Evolutionary conservation across 2,888 invertebrate genomes (phyloP).

Genomic region (Archips xylosteana): DNA sequence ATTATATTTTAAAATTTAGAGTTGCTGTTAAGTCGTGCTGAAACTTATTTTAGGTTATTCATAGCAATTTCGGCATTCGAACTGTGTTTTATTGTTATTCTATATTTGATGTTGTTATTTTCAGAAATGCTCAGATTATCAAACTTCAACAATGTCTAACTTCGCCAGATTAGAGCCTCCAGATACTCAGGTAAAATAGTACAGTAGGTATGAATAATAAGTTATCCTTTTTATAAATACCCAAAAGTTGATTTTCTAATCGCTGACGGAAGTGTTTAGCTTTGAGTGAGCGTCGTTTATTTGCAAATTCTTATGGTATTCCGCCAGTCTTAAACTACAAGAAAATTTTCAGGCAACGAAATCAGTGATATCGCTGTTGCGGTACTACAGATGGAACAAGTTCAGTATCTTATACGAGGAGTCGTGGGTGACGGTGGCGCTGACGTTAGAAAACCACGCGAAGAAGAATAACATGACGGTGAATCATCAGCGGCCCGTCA

Average conservation of each 20-base stretch:
- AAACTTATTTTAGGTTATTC: too few relatives aligned
- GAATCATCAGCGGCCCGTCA: slow-evolving; percentile 90
- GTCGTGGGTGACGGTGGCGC: slow-evolving; percentile 92
- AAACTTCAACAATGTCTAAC: slow-evolving; percentile 94
- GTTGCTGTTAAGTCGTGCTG: too few relatives aligned
- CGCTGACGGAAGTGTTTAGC: too few relatives aligned
- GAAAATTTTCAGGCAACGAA: slow-evolving; percentile 91
- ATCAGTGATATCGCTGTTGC: slow-evolving; percentile 95
- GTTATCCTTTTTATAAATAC: too few relatives aligned
- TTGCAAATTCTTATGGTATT: too few relatives aligned
- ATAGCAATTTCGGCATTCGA: too few relatives aligned
- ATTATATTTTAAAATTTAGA: too few relatives aligned
- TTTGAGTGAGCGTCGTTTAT: too few relatives aligned
- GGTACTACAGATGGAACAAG: slow-evolving; percentile 97
- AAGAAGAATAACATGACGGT: slow-evolving; percentile 92
- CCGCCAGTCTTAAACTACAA: neutral
- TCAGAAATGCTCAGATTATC: slow-evolving; percentile 97
- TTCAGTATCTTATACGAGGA: slow-evolving; percentile 96
- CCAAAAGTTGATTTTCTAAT: neutral
- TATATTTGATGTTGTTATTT: slow-evolving; percentile 59
- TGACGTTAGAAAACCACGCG: slow-evolving; percentile 92
- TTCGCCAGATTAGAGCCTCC: slow-evolving; percentile 98
- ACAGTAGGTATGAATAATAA: neutral
- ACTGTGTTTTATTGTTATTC: neutral
- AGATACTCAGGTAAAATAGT: slow-evolving; percentile 91